Evolutionary conservation across 1,140 invertebrate genomes (phyloP).

Genomic region (Augochlora pura): DNA sequence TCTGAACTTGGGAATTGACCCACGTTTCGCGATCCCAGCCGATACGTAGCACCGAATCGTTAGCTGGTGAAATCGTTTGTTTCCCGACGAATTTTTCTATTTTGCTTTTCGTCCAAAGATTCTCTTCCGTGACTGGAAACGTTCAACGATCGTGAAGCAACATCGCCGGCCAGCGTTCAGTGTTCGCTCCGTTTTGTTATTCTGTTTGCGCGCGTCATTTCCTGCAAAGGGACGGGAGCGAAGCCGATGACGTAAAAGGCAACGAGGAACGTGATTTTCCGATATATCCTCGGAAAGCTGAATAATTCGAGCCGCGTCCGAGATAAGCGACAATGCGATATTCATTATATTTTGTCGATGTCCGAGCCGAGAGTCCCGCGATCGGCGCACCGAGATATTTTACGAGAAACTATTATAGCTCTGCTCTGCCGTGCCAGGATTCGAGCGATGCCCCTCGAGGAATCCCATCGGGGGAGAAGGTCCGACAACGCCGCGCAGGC

Average conservation of each 20-base stretch:
- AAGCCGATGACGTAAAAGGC: constrained; percentile 17
- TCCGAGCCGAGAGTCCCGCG: too few species aligned
- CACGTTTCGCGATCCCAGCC: too few species aligned
- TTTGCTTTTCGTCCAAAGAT: background rate
- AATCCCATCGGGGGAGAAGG: too few species aligned
- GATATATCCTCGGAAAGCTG: constrained; percentile 16
- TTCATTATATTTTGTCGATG: constrained; percentile 1
- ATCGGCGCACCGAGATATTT: background rate
- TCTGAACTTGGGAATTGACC: too few species aligned
- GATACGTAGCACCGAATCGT: too few species aligned
- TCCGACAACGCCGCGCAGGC: too few species aligned
- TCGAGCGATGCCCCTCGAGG: too few species aligned
- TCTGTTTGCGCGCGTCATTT: constrained; percentile 17
- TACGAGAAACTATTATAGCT: background rate
- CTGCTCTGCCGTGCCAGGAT: background rate
- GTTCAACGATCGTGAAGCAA: background rate
- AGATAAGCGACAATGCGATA: constrained; percentile 28
- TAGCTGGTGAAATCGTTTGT: too few species aligned
- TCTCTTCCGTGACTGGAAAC: background rate
- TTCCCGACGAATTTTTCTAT: too few species aligned
- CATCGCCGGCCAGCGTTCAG: background rate
- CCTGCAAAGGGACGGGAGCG: constrained; percentile 23
- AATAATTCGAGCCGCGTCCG: constrained; percentile 31
- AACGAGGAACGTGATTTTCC: constrained; percentile 25
- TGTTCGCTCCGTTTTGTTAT: constrained; percentile 8